Base-by-base conservation (phyloP, 2,797 vertebrate genomes). In the Lepilemur ruficaudatus region DNA sequence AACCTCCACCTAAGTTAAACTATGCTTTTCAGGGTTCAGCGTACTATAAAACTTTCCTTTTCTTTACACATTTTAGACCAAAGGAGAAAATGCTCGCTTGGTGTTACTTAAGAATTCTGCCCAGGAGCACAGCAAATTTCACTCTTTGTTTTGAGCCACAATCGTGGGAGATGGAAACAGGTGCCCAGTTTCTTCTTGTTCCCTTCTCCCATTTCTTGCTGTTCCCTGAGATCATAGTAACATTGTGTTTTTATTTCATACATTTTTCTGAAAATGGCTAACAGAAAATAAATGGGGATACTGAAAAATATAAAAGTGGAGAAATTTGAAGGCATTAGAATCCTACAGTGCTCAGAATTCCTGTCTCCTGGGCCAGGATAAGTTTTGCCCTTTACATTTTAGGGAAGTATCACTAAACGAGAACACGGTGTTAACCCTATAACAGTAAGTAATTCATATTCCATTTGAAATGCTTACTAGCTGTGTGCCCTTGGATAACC, bases 361-460 rank as follows among this genome's bases (percentile, higher is more conserved):
- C 5, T 0, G 0, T 67, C 17, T 75, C 38, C 70, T 50, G 43
- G 43, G 30, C 14, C 78, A 35, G 25, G 23, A 35, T 70, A 57
- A 65, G 23, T 63, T 70, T 59, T 76, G 32, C 35, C 46, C 79
- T 70, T 75, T 22, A 69, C 23, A 32, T 61, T 59, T 67, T 14
- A 32, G 23, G 28, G 32, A n/a, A 43, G 18, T 9, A 22, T 52
- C 17, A 32, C 17, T 52, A 18, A 43, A 35, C 22, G 32, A 80
- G 28, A 70, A 8, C 17, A 59, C 1, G 6, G 1, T 4, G 1
- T 25, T 28, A 46, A 18, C 6, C 38, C 38, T n/a, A 13, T 1
- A 4, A 65, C 13, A 65, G 20, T 18, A 25, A 20, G 28, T 48
- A 4, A 28, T 50, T 70, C 52, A 13, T 12, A 6, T 38, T 76